Evolutionary conservation across 35 echinoderm and acorn worm genomes (phyloP).

Genomic region (Apostichopus japonicus): DNA sequence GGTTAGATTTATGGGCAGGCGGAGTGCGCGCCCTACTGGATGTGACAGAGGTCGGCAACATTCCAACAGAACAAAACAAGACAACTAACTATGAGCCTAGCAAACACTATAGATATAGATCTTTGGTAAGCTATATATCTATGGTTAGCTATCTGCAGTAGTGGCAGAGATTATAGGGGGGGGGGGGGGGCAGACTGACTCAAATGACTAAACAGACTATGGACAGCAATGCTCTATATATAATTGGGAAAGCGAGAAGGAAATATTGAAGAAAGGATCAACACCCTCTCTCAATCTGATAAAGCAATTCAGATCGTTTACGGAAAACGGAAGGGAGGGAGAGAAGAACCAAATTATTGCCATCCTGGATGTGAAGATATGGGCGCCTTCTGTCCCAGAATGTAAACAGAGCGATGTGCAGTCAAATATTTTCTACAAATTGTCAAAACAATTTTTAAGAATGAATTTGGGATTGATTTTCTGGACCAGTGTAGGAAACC

Average conservation of each 20-base stretch:
- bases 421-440: background rate
- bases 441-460: background rate
- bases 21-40: background rate
- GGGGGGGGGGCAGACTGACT: background rate
- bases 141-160: too few relatives aligned
- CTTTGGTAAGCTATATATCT: too few relatives aligned
- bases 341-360: background rate
- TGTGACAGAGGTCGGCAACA: conserved; percentile 7
- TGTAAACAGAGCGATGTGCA: too few relatives aligned
- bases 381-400: too few relatives aligned
- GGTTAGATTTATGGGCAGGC: background rate
- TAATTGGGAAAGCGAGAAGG: background rate
- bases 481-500: too few relatives aligned
- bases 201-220: background rate
- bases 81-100: background rate
- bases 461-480: background rate
- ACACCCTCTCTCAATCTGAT: background rate
- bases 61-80: background rate
- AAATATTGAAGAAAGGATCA: background rate
- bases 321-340: too few relatives aligned
- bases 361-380: background rate
- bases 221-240: background rate
- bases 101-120: background rate
- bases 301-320: background rate
- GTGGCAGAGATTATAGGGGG: background rate